These are phyloP conservation scores for Phocides pigmalion DNA, from an alignment of 1,140 invertebrate genomes.

Conservation along the genomic window DNA sequence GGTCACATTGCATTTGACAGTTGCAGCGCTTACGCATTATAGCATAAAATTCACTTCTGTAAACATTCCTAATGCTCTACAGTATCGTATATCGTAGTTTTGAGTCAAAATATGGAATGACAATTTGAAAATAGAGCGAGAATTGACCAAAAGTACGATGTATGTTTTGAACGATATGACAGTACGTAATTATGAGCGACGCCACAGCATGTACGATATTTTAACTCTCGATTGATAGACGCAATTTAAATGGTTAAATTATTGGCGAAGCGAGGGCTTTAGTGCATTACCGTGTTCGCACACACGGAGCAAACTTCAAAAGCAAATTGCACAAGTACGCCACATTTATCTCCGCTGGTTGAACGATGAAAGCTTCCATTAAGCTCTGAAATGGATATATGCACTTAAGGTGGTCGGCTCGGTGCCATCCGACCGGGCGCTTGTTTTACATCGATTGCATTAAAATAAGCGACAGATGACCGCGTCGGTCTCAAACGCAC, in stretches of 20 bases:
- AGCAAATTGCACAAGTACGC: constrained; percentile 65
- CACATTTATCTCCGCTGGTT: constrained; percentile 64
- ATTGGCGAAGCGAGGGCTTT: constrained; percentile 52
- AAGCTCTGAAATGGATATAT: constrained; percentile 63
- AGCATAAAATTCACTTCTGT: too few species aligned
- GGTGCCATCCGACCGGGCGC: constrained; percentile 39
- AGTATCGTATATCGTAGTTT: too few species aligned
- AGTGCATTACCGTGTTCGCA: constrained; percentile 67
- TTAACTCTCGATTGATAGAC: constrained; percentile 47
- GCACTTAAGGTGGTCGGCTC: constrained; percentile 60
- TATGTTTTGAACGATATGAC: too few species aligned
- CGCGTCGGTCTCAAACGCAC: constrained; percentile 12
- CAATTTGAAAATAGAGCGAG: too few species aligned
- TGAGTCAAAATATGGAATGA: too few species aligned
- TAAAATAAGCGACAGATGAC: constrained; percentile 30
- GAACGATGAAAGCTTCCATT: constrained; percentile 71
- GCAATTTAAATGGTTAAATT: constrained; percentile 61
- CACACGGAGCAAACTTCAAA: constrained; percentile 62
- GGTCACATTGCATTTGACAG: too few species aligned
- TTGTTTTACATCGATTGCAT: constrained; percentile 50
- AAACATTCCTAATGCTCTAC: too few species aligned
- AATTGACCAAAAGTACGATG: too few species aligned
- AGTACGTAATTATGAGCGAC: constrained; percentile 7
- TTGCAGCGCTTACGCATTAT: too few species aligned
- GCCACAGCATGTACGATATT: constrained; percentile 33